phyloP scores from a whole-genome alignment of 2,888 invertebrate species.

The Tipula vernalis region DNA sequence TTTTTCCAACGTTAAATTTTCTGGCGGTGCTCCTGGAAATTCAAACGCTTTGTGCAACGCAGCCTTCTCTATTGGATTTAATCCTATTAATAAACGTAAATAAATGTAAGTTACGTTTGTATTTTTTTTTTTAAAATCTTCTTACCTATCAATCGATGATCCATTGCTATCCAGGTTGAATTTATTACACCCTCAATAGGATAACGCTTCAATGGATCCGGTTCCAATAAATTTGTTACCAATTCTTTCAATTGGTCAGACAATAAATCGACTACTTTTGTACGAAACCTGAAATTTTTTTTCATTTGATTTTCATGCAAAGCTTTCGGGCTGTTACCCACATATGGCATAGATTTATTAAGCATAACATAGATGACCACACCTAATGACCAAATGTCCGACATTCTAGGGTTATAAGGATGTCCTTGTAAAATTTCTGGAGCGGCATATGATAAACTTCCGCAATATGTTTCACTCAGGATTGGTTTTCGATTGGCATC shows the following conservation, averaged over 20 bases:
- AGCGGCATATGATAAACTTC: slow-evolving; percentile 77
- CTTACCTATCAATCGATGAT: not conserved
- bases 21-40: not conserved
- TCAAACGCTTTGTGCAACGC: not conserved
- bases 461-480: slow-evolving; percentile 70
- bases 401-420: slow-evolving; percentile 55
- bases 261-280: slow-evolving; percentile 44
- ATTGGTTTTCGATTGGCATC: slow-evolving; percentile 33
- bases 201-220: slow-evolving; percentile 48
- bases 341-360: slow-evolving; percentile 73
- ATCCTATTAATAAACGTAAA: not conserved
- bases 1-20: not conserved
- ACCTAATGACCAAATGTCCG: slow-evolving; percentile 73
- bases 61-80: not conserved
- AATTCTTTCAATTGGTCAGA: slow-evolving; percentile 50
- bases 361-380: slow-evolving; percentile 71
- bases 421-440: slow-evolving; percentile 69
- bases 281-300: slow-evolving; percentile 55
- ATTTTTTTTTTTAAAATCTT: too few species aligned
- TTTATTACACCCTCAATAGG: slow-evolving; percentile 40
- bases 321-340: slow-evolving; percentile 46
- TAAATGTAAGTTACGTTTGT: not conserved
- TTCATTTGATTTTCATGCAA: slow-evolving; percentile 39
- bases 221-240: slow-evolving; percentile 52
- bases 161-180: slow-evolving; percentile 46